Base-by-base conservation (phyloP, 2,113 vertebrate genomes). In the Sinocyclocheilus grahami region DNA sequence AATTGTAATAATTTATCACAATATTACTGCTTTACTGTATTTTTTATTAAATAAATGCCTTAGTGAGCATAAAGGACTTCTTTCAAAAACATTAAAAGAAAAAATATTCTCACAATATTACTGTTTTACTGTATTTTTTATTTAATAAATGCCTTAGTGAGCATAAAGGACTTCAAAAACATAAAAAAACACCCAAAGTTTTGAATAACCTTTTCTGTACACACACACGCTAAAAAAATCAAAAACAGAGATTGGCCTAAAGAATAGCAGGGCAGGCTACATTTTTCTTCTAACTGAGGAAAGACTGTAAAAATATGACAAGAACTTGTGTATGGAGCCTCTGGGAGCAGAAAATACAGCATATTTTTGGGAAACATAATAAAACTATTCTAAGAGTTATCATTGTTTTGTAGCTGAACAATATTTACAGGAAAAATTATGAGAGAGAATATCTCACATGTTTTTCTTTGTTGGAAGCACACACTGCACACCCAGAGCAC, bases 311-410 rank as follows among this genome's bases (percentile, higher is more conserved):
- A 48, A 48, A 48, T 48, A 48, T 48, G 46, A 48, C 0, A 48
- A 48, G 2, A 48, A 48, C 48, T 48, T 3, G 48, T 3, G 79
- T 30, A 48, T 30, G 42, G n/a, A 30, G 79, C 62, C 22, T 53
- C 46, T 69, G 63, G 3, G 63, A 71, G 62, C 8, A 82, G 18
- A 69, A 82, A 33, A 27, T 65, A 33, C 24, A 53, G 16, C 24
- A 18, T 82, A 82, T 82, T 51, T 75, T 69, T 82, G 9, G 62
- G 63, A 82, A 69, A 69, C 63, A 46, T 46, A 74, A 82, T 51
- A 82, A 11, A 74, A 83, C 65, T 83, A 82, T 83, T 74, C 82
- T 72, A 72, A 71, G 30, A 51, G 30, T 71, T 83, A 74, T 83
- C 27, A 58, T 71, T 82, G 65, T 71, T 83, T 83, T 65, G 65